Evolutionary conservation across 2,888 invertebrate genomes (phyloP), one percentile per base, ranked within the genome.

Genomic region (Eurytoma adleriae): DNA sequence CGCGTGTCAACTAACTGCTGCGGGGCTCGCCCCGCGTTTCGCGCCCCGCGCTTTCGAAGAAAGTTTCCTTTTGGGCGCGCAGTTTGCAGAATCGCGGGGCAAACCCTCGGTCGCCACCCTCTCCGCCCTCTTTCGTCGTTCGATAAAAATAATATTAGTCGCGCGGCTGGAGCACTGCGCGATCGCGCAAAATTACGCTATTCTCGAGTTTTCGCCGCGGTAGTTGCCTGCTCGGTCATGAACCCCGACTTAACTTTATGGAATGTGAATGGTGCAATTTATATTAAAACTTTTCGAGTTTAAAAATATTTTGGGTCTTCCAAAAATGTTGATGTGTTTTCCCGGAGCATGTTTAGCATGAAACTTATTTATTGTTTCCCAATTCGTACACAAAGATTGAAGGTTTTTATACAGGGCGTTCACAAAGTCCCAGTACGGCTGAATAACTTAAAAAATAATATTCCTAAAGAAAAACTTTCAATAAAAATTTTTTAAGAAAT

Each of bases 1-100:
- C 83, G 86, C 87, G 88, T 87, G 88, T 88, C 86, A 84, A 82
- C 83, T 83, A 82, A 82, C 83, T 80, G 77, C 83, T 59, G 16
- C 84, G 80, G 18, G 61, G 48, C 20, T 78, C 78, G 79, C 71
- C 83, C 81, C 82, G 83, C 82, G 84, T 84, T 82, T 83, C 79
- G 80, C 78, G 67, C 56, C 66, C 66, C 61, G 76, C 70, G 66
- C 77, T 61, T 73, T 74, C 78, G 78, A 74, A 78, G 81, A 78
- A 78, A 81, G 78, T 75, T 78, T 69, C 75, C 68, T 72, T 74
- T 69, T 54, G 54, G 40, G 62, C 61, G 20, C 27, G 14, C 27
- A 66, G 70, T 66, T 79, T 68, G 79, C 64, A 57, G 61, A 69
- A 69, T 14, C 16, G 20, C 69, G 62, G 5, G 54, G 57, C 18